A percentile compares a stretch with the other conserved stretches of the same genome.
phyloP scores from a whole-genome alignment of 2,888 invertebrate species.

The Leistus spinibarbis region DNA sequence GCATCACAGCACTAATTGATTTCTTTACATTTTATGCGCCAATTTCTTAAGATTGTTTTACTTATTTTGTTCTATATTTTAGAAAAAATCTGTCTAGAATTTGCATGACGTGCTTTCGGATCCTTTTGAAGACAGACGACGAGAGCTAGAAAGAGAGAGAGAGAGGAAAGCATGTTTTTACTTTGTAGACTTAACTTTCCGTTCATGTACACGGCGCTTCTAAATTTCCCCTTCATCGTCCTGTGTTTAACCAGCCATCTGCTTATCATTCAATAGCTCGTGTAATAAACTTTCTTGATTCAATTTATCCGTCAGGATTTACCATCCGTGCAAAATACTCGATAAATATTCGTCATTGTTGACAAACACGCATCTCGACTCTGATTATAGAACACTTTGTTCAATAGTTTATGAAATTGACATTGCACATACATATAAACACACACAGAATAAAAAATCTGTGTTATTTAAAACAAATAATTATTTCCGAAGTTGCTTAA shows the following conservation, averaged over 20 bases:
- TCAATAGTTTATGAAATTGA: neutral
- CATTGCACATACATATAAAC: too few relatives aligned
- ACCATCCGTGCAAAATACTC: neutral
- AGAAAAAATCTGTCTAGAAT: too few relatives aligned
- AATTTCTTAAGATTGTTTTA: too few relatives aligned
- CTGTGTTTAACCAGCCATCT: constrained; percentile 2
- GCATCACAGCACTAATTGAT: too few relatives aligned
- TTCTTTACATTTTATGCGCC: too few relatives aligned
- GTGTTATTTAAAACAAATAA: neutral
- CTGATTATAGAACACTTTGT: neutral
- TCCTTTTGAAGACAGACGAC: neutral
- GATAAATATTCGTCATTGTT: too few relatives aligned
- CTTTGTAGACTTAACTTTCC: neutral
- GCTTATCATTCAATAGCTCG: constrained; percentile 8
- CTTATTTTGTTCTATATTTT: too few relatives aligned
- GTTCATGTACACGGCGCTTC: neutral
- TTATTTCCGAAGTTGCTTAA: neutral
- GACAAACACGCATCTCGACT: neutral
- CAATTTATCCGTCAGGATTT: neutral
- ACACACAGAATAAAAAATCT: too few relatives aligned
- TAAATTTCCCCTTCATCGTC: neutral
- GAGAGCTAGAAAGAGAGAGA: neutral
- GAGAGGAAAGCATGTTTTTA: neutral
- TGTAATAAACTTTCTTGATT: neutral
- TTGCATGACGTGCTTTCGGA: neutral